Evolutionary conservation across 2,888 invertebrate genomes (phyloP), one percentile per base, ranked within the genome.

Genomic region (Chalcosyrphus nemorum): DNA sequence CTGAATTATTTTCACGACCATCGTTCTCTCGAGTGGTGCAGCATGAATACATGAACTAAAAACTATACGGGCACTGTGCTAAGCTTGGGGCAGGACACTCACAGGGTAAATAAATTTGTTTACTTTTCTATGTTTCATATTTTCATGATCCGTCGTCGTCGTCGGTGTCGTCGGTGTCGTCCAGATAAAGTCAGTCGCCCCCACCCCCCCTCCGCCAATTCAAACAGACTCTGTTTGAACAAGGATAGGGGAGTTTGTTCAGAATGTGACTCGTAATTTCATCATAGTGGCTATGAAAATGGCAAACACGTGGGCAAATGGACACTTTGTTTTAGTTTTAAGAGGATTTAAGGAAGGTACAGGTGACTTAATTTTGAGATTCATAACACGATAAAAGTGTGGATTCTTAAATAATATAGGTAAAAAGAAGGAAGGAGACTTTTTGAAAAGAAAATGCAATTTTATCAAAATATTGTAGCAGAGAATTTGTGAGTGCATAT

Each of bases 121-220:
- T 77, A 77, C 81, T 47, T 77, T 77, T 66, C 77, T 71, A 66
- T 77, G 81, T 72, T 81, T 72, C 38, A 81, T 77, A 66, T 81
- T 81, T 82, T 72, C 61, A 71, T 45, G 65, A 71, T 77, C 11
- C 66, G 7, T 7, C 32, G 13, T 5, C 6, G 32, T 7, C 32
- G 32, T 29, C 29, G 29, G 27, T n/a, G n/a, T 27, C 27, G 27
- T 27, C 27, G 27, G 2, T 5, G 29, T 29, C 29, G 29, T 29
- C 29, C 29, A 4, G 1, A 29, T 13, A 1, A 9, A n/a, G n/a
- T n/a, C n/a, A n/a, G n/a, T n/a, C n/a, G n/a, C n/a, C n/a, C n/a
- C n/a, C n/a, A n/a, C n/a, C n/a, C n/a, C n/a, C 13, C 19, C 27
- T n/a, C n/a, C n/a, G n/a, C n/a, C n/a, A n/a, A n/a, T n/a, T n/a